Evolutionary conservation across 2,797 vertebrate genomes (phyloP).

Genomic region (Betta splendens): DNA sequence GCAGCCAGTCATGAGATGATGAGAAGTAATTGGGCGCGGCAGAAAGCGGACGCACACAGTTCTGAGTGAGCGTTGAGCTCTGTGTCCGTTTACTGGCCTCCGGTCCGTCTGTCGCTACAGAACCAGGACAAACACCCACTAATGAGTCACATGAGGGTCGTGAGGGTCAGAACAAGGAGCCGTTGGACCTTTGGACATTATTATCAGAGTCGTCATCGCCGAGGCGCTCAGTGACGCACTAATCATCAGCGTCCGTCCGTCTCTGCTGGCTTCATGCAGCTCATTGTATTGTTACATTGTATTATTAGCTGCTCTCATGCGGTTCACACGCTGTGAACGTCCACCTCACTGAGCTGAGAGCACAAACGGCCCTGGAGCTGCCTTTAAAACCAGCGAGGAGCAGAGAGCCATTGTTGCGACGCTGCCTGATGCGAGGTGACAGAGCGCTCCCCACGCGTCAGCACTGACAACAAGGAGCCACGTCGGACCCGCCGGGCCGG

Average conservation of each 20-base stretch:
- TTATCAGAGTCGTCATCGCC: too few species aligned
- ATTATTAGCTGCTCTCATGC: slow-evolving; percentile 31
- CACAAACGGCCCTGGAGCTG: slow-evolving; percentile 47
- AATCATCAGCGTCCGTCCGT: not conserved
- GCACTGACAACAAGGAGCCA: slow-evolving; percentile 20
- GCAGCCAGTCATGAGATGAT: not conserved
- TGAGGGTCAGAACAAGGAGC: too few species aligned
- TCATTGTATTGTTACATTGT: slow-evolving; percentile 30
- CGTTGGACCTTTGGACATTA: not conserved
- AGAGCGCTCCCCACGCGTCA: slow-evolving; percentile 59
- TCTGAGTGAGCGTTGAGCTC: too few species aligned
- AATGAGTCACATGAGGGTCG: too few species aligned
- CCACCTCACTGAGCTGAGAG: slow-evolving; percentile 20
- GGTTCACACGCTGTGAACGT: slow-evolving; percentile 21
- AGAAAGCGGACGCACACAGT: too few species aligned
- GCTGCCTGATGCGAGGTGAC: slow-evolving; percentile 73
- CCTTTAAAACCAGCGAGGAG: slow-evolving; percentile 60
- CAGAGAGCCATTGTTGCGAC: slow-evolving; percentile 58
- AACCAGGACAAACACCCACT: too few species aligned
- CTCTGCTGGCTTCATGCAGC: slow-evolving; percentile 21
- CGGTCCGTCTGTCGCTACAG: too few species aligned
- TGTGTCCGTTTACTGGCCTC: too few species aligned
- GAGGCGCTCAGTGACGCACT: too few species aligned
- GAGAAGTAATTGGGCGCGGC: not conserved
- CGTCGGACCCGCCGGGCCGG: too few species aligned